Base-by-base conservation (phyloP, 1,140 invertebrate species). In the Saccostrea glomerata region DNA sequence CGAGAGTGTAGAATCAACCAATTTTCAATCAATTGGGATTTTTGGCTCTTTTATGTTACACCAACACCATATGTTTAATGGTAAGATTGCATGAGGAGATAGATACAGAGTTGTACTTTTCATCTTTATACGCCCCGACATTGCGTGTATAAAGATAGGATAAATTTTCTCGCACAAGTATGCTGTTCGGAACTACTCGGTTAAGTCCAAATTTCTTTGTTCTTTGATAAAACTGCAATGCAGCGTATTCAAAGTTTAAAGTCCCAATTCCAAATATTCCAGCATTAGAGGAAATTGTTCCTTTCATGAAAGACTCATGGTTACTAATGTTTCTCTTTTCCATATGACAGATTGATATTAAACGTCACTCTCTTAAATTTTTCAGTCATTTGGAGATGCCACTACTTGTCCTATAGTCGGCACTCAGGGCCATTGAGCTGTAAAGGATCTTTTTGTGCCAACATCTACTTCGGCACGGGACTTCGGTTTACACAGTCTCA, bases 31-130 rank as follows among this genome's bases (percentile, higher is more conserved):
- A 77, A 36, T 30, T 15, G 30, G 70, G 13, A 77, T 77, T 36
- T 36, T 25, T 36, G 70, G 30, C 30, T 25, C 25, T 77, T 30
- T 30, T 17, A 36, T 77, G 70, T 25, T 30, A 9, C 11, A 77
- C 23, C 11, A 36, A 25, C 23, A 36, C 70, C 70, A 77, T 77
- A 77, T 30, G 70, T 77, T 36, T 77, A 77, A 77, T 77, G 70
- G 70, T 6, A 30, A 25, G 70, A 30, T 77, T 30, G 70, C 70
- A 77, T 77, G 70, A 77, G 70, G 25, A 77, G 70, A 77, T 77
- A 77, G 9, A 30, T 12, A 77, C 70, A 77, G 13, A 5, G 70
- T 36, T 66, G 60, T 23, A 77, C 70, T 77, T 30, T 25, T 77
- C 70, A 77, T 77, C 11, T 17, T 77, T 12, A 77, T 36, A 77